Evolutionary conservation across 2,888 invertebrate species (phyloP), one percentile per base, ranked within the genome.

Genomic region (Calameuta pallipes): DNA sequence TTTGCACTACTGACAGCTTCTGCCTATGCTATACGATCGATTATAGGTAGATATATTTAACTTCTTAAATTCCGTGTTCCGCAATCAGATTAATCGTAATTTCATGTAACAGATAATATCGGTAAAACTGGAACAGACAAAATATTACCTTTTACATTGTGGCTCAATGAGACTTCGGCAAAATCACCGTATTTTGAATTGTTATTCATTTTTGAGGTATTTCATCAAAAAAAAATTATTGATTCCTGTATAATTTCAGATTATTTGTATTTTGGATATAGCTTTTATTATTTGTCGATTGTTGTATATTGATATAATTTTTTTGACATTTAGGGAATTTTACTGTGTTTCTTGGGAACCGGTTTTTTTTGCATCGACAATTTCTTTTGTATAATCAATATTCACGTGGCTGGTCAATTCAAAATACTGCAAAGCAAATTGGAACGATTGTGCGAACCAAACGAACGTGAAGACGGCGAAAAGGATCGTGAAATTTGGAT

Each of bases 21-120:
- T 15, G 1, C 4, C 41, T 86, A 85, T 73, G 73, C 81, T 70
- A 6, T 79, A 11, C 78, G 81, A 0, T 85, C 86, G 1, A 15
- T 86, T 12, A 11, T 85, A 15, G 85, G 86, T 86, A 74, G 36
- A 80, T 75, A 41, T 41, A 41, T 41, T 15, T 41, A 4, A 15
- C 41, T 41, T 30, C 4, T 11, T n/a, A 1, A 4, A 13, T 70
- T 70, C 3, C 11, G 4, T 12, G 12, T 31, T 12, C 13, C 4
- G 9, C 33, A 11, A 30, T 70, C 0, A 4, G 13, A 70, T 31
- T 13, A 31, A 70, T 31, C 30, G 4, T 30, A 4, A 31, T 31
- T 1, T 31, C n/a, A 13, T n/a, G 37, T 79, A 76, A 4, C 71
- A 86, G 86, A 79, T 37, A 85, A 84, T 76, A 78, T 83, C 23